phyloP scores from a whole-genome alignment of 2,797 vertebrate genomes.

The Micropoecilia bifurca region DNA sequence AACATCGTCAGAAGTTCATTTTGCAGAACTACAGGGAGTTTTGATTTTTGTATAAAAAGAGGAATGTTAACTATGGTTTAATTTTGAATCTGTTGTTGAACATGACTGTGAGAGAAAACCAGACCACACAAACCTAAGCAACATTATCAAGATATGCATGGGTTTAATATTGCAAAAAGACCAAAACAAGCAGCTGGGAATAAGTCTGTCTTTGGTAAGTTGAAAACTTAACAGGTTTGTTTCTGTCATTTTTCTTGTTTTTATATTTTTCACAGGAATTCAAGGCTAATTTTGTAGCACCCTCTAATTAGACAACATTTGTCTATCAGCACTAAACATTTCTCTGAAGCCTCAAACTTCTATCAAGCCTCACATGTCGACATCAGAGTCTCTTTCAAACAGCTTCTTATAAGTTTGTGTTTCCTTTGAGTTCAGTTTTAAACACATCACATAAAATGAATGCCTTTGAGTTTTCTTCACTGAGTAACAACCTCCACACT shows the following conservation, averaged over 20 bases:
- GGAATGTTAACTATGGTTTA: background rate
- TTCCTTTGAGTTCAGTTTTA: background rate
- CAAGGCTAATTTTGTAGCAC: background rate
- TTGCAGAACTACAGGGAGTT: background rate
- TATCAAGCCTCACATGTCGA: background rate
- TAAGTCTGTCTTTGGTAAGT: background rate
- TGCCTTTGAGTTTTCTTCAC: background rate
- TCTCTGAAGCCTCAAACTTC: background rate
- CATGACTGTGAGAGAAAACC: background rate
- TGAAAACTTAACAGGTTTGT: background rate
- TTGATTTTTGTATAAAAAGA: background rate
- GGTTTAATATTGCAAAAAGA: background rate
- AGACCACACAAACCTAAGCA: background rate
- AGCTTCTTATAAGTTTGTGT: background rate
- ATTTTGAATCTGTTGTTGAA: background rate
- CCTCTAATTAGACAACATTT: background rate
- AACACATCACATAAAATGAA: background rate
- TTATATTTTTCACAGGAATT: background rate
- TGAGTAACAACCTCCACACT: background rate
- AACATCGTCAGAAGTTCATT: background rate
- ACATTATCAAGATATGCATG: background rate
- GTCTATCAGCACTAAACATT: background rate
- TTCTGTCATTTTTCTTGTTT: background rate
- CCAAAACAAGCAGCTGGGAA: background rate
- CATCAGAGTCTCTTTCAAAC: background rate